Evolutionary conservation across 2,888 invertebrate species (phyloP), one percentile per base, ranked within the genome.

Genomic region (Furcula furcula): DNA sequence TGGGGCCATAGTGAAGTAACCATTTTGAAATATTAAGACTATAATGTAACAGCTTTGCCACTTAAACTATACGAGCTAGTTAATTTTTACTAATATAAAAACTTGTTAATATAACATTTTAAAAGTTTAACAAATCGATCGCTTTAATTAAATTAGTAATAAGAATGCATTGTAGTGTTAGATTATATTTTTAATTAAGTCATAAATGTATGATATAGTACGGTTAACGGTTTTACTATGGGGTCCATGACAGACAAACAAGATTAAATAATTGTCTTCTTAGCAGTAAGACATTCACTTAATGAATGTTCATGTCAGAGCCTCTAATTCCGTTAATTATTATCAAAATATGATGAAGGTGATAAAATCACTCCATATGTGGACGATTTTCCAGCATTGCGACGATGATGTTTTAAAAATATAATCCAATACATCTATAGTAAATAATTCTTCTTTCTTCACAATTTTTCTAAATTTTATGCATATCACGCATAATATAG

Each of bases 401-500:
- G 7, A 18, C 1, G 26, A 7, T n/a, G 13, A 10, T 9, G 7
- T 29, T 46, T 54, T 44, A 62, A 63, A 74, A 69, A 55, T 74
- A 71, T 79, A 75, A 79, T 72, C 66, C 68, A 72, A 57, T 73
- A 74, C 70, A 55, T 46, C 63, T 63, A 66, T 55, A 61, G 44
- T 55, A 54, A 55, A 59, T 49, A 52, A 65, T 61, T 57, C 60
- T 63, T 64, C 63, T 73, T 76, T 74, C 75, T 75, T 77, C 82
- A 82, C 82, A 33, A 48, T 46, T 63, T 76, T 72, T 70, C 71
- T 63, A 74, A 65, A 57, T 52, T 66, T 69, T 69, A 59, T 69
- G 78, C 84, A 86, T 85, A 84, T 85, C 85, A 86, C 85, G 76
- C 83, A 59, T 59, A 44, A 38, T 38, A 55, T 12, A 51, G 56